These are phyloP conservation scores for Allolobophora icterica DNA, from an alignment of 2,888 invertebrate species.

Conservation along the genomic window DNA sequence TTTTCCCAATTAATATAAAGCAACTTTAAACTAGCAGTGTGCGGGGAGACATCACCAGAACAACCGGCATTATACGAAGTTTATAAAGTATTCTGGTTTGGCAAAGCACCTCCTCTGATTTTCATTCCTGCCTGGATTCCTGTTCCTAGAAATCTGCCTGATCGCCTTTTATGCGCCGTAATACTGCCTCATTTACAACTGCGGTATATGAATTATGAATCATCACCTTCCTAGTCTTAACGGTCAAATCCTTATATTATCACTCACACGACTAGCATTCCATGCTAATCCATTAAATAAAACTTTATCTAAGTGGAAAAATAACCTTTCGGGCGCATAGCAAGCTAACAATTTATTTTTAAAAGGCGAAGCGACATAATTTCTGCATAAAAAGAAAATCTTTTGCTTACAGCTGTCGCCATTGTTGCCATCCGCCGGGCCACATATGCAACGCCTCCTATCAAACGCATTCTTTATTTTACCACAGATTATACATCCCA, in stretches of 20 bases:
- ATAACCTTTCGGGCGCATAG: not conserved
- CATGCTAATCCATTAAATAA: not conserved
- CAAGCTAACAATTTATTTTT: not conserved
- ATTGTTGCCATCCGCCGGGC: conserved; percentile 19
- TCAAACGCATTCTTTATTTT: not conserved
- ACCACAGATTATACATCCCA: not conserved
- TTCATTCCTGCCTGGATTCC: too few species aligned
- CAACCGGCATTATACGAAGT: too few species aligned
- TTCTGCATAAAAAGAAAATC: not conserved
- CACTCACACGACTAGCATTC: not conserved
- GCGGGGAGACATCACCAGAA: too few species aligned
- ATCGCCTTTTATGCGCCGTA: too few species aligned
- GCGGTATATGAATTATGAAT: too few species aligned
- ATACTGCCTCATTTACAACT: too few species aligned
- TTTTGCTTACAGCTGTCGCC: conserved; percentile 19
- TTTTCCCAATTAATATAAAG: too few species aligned
- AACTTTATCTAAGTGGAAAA: not conserved
- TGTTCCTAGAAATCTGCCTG: too few species aligned
- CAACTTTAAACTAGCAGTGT: too few species aligned
- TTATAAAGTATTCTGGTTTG: too few species aligned
- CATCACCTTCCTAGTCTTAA: not conserved
- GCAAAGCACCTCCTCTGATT: too few species aligned
- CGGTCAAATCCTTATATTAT: conserved; percentile 6
- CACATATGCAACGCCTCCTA: not conserved
- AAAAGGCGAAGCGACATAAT: not conserved